Evolutionary conservation across 1,140 invertebrate species (phyloP), one percentile per base, ranked within the genome.

Genomic region (Cyphomyrmex costatus): DNA sequence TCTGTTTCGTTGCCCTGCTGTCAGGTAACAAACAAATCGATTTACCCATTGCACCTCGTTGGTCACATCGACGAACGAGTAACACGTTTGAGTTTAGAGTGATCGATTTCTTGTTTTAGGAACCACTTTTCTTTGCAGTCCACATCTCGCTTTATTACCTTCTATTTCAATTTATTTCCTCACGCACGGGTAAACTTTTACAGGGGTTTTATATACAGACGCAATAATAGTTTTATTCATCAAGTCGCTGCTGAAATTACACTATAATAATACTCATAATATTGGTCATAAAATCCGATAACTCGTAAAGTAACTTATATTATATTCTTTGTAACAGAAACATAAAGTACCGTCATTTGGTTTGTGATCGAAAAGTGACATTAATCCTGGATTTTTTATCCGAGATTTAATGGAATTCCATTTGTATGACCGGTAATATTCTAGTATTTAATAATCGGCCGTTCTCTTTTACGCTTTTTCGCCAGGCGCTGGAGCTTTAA

Each of bases 11-110:
- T 70, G 63, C 46, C 10, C 49, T 16, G 65, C 66, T 70, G 78
- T 80, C 78, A 33, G 49, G 65, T 24, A 80, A 80, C 78, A 80
- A 80, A 80, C 65, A 80, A 80, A 80, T 71, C 78, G 78, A 80
- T 70, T 71, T 80, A 56, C 49, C 30, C 77, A 36, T 70, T 71
- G 78, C 65, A 80, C 66, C 65, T 80, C 51, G 78, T 56, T 56
- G 78, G 33, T 80, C 49, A 80, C 65, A 71, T 80, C 33, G 78
- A 12, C 8, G 61, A 53, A 36, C 46, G 27, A 8, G 21, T 36
- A 79, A 58, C 42, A 78, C 56, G 36, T 42, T 79, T 33, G 16
- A 65, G 27, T n/a, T 86, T 70, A 42, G 63, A 27, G 53, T 63
- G 78, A 83, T 87, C 49, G 85, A 79, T 85, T 66, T 70, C 63